Evolutionary conservation across 2,888 invertebrate species (phyloP).

Genomic region (Rhorus exstirpatorius): DNA sequence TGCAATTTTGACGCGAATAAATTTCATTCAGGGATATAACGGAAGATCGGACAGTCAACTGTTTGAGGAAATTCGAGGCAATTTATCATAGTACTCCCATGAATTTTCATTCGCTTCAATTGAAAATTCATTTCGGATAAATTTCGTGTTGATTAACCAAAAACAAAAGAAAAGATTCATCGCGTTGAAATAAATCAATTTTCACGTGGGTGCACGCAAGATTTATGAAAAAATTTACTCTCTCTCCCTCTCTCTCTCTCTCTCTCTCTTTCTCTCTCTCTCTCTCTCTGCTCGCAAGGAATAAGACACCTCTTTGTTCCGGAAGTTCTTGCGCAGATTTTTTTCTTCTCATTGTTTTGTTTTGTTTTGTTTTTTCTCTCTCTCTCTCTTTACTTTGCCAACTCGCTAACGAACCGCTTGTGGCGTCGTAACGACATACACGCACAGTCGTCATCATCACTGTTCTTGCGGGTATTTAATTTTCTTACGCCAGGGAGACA

Average conservation of each 20-base stretch:
- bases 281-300: not conserved
- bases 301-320: conserved; percentile 35
- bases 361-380: conserved; percentile 5
- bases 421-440: conserved; percentile 20
- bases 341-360: not conserved
- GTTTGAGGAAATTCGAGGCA: too few relatives aligned
- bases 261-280: conserved; percentile 5
- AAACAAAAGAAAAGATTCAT: conserved; percentile 28
- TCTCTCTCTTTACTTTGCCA: not conserved
- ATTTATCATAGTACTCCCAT: not conserved
- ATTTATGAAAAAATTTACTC: conserved; percentile 32
- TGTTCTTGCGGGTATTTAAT: conserved; percentile 53
- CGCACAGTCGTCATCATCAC: conserved; percentile 32
- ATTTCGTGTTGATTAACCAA: not conserved
- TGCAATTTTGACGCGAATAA: too few relatives aligned
- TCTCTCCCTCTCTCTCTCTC: not conserved
- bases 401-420: conserved; percentile 62
- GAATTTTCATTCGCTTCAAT: not conserved
- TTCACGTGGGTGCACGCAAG: conserved; percentile 25
- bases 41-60: too few relatives aligned
- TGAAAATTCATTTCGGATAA: not conserved
- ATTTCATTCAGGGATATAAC: too few relatives aligned
- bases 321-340: conserved; percentile 34
- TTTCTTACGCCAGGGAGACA: conserved; percentile 52
- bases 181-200: conserved; percentile 19